Conservation (phyloP, 2,113 vertebrate genomes). For the Scomber colias region DNA sequence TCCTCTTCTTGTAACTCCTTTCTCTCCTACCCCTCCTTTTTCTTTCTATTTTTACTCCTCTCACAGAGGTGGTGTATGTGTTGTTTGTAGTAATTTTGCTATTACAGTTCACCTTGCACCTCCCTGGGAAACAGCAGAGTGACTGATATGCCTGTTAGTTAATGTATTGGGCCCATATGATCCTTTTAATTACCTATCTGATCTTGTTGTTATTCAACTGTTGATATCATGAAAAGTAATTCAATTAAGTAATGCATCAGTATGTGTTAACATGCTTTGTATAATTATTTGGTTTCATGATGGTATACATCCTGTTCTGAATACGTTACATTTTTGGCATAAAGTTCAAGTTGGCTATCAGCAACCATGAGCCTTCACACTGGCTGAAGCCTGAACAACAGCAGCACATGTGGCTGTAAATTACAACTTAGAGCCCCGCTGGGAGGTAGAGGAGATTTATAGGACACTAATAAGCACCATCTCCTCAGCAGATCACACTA, state of each 20-base stretch:
- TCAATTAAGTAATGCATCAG: background rate
- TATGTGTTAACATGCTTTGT: background rate
- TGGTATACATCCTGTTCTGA: background rate
- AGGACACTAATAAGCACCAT: conserved; percentile 75
- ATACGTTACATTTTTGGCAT: conserved; percentile 6
- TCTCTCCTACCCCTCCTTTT: background rate
- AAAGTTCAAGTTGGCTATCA: conserved; percentile 12
- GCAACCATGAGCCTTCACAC: background rate
- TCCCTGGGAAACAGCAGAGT: background rate
- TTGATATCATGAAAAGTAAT: background rate
- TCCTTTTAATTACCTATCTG: background rate
- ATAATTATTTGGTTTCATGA: background rate
- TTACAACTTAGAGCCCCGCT: conserved; percentile 58
- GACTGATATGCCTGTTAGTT: background rate
- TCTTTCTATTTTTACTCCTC: background rate
- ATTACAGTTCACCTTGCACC: background rate
- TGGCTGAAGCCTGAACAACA: conserved; percentile 44
- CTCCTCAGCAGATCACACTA: conserved; percentile 54
- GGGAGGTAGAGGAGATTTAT: conserved; percentile 76
- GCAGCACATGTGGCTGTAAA: conserved; percentile 63
- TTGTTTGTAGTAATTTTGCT: conserved; percentile 52
- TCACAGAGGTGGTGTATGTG: conserved; percentile 36
- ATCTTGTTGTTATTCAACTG: background rate
- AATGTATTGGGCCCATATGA: background rate
- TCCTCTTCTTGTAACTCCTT: conserved; percentile 52